Evolutionary conservation across 2,797 vertebrate species (phyloP), one percentile per base, ranked within the genome.

Genomic region (Sebastes vulpes): DNA sequence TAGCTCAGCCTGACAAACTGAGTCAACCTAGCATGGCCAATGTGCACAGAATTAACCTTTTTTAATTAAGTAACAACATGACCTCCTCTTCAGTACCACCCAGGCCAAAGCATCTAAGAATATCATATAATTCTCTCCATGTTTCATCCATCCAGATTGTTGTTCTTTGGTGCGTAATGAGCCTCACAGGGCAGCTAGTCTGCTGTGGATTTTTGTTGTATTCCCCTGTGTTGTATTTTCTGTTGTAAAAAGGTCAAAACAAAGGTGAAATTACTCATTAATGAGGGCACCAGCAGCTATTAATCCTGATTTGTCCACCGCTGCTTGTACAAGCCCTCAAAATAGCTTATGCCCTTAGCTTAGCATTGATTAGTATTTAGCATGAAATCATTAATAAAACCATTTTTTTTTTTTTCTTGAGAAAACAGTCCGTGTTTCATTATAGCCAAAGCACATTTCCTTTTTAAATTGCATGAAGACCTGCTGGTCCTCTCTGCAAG

Each of bases 391-490:
- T 75, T 48, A 54, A 46, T 32, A 14, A 21, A 3, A 57, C 4
- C 5, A 23, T 4, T 25, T 14, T 42, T 46, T 46, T 18, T 46
- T 59, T 61, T 71, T 68, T 20, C 18, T 59, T 10, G 6, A 52
- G 38, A 53, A 65, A 64, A 29, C 3, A 0, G 18, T 26, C 2
- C 21, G 11, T 58, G 28, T 68, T 59, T 72, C 38, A 59, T 69
- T 42, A 16, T 14, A 74, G 6, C 16, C 31, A 3, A 38, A 59
- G 46, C 35, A 66, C 20, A 75, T 75, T 82, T 74, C 3, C 54
- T 63, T 83, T 75, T 75, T 7, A 78, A 69, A 61, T 57, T 75
- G 18, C 57, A 42, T 48, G 25, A 65, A 42, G 20, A 81, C 65
- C 29, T 35, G 58, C 31, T 12, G 31, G 58, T 48, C 56, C 12